Evolutionary conservation across 2,113 vertebrate genomes (phyloP), one percentile per base, ranked within the genome.

Genomic region (Trinectes maculatus): DNA sequence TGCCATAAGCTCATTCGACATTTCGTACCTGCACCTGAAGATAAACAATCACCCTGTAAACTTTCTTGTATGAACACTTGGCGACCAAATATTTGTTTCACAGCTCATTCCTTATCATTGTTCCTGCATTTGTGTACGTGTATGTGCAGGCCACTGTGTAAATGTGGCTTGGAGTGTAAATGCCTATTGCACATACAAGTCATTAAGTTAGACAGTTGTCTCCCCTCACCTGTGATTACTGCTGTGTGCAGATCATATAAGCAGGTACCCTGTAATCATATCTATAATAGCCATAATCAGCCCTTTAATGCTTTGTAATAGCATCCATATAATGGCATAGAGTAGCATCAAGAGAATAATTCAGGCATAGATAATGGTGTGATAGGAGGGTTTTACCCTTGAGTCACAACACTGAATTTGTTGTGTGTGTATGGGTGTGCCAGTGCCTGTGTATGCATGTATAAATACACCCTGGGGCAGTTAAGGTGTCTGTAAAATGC

Each of bases 211-310:
- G 79, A 80, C 75, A 79, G 75, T 89, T 81, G 83, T 88, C 85
- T 90, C 82, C 85, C 78, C 85, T 90, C 87, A 91, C 86, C 87
- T 90, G 87, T 90, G 89, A 89, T 90, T 90, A 90, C 83, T 83
- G 86, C 87, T 83, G 78, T 87, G 84, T 80, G 84, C 72, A 83
- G 82, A 89, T 89, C 87, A 85, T 87, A 83, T 85, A 89, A 85
- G 80, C 87, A 82, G 83, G 71, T 77, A 80, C 85, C 75, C 85
- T 89, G 80, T 90, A 87, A 90, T 89, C 85, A 84, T 83, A 85
- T 82, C 79, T 89, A 76, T 89, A 85, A 89, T 87, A 79, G 85
- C 86, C 80, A 86, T 87, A 90, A 89, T 89, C 82, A 89, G 75
- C 79, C 71, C 84, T 85, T 89, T 91, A 89, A 89, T 83, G 81